phyloP scores from a whole-genome alignment of 2,797 vertebrate genomes.

The Tenualosa thibaudeaui region DNA sequence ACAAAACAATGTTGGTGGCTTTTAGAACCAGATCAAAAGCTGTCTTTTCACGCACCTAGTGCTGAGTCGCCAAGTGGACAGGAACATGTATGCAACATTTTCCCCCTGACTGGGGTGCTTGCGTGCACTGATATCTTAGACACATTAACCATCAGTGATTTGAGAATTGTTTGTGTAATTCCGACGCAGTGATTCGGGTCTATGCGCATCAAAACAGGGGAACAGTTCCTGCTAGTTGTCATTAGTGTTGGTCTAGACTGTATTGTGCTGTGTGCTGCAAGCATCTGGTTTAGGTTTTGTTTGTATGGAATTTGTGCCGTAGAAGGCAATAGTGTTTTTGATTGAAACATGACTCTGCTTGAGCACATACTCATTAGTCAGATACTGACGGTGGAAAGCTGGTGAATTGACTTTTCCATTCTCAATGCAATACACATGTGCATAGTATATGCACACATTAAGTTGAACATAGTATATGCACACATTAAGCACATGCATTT shows the following conservation, averaged over 20 bases:
- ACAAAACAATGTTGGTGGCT: not conserved
- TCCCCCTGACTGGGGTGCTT: slow-evolving; percentile 19
- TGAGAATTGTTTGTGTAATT: slow-evolving; percentile 31
- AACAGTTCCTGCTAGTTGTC: not conserved
- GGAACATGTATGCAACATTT: slow-evolving; percentile 50
- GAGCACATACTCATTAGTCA: not conserved
- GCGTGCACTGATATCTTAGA: slow-evolving; percentile 21
- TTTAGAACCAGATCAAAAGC: not conserved
- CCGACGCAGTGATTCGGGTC: too few species aligned
- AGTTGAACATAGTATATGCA: too few species aligned
- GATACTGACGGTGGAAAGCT: not conserved
- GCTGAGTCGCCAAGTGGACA: slow-evolving; percentile 48
- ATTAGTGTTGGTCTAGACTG: not conserved
- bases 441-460: not conserved
- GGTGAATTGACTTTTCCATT: not conserved
- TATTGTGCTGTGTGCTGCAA: not conserved
- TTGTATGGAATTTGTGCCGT: not conserved
- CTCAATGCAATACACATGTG: not conserved
- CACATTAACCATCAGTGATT: slow-evolving; percentile 40
- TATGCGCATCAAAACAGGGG: not conserved
- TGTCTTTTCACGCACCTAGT: slow-evolving; percentile 36
- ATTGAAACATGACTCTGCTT: not conserved
- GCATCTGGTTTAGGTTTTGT: not conserved
- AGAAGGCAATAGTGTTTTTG: not conserved
- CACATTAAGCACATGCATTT: not conserved